Percentiles rank a stretch among this genome's conserved stretches.
Conservation (phyloP, 2,797 vertebrate genomes). For the Takifugu rubripes region DNA sequence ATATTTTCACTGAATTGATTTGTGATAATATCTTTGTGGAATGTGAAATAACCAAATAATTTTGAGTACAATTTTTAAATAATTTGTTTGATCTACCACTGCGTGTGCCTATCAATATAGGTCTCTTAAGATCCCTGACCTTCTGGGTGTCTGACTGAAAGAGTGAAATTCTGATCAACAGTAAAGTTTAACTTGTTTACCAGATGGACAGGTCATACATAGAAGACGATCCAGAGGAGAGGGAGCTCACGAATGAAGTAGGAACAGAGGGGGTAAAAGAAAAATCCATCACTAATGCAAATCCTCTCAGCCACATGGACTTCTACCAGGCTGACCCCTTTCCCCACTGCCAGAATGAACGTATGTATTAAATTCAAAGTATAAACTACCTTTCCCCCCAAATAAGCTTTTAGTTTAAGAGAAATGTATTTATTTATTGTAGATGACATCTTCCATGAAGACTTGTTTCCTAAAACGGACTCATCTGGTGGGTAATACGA, state of each 20-base stretch:
- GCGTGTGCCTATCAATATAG: too few relatives aligned
- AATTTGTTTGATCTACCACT: too few relatives aligned
- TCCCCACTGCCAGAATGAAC: constrained; percentile 77
- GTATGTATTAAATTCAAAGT: constrained; percentile 42
- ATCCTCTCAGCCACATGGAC: constrained; percentile 74
- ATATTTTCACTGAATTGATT: not conserved
- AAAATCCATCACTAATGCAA: constrained; percentile 44
- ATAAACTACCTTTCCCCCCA: not conserved
- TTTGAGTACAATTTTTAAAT: too few relatives aligned
- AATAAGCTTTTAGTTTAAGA: not conserved
- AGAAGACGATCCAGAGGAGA: constrained; percentile 53
- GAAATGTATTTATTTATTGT: constrained; percentile 1
- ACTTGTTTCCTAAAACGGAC: constrained; percentile 89
- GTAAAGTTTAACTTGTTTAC: not conserved
- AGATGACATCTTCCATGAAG: constrained; percentile 94
- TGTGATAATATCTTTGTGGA: not conserved
- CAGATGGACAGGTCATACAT: constrained; percentile 60
- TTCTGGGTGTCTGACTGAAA: not conserved
- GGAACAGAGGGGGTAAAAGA: constrained; percentile 36
- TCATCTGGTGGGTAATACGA: constrained; percentile 76
- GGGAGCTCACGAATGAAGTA: constrained; percentile 9
- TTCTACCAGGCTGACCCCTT: constrained; percentile 96
- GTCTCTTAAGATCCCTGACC: not conserved
- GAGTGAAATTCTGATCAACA: not conserved
- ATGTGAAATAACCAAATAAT: not conserved